phyloP scores from a whole-genome alignment of 1,140 invertebrate species.

The Drosophila chauvacae region DNA sequence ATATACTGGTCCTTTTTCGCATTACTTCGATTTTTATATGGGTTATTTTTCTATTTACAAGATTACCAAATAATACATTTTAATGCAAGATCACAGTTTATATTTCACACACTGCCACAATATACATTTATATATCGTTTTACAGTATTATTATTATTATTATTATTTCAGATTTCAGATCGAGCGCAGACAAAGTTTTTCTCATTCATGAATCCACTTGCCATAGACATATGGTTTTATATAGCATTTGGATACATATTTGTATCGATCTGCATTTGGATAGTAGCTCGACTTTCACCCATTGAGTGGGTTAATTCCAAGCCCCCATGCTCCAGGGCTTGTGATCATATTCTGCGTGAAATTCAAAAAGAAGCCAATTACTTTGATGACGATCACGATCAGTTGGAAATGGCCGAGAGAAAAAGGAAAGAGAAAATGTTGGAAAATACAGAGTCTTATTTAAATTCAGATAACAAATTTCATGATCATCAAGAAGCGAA shows the following conservation, averaged over 20 bases:
- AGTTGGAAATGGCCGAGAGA: conserved; percentile 41
- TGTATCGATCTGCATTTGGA: conserved; percentile 96
- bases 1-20: not conserved
- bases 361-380: conserved; percentile 50
- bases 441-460: conserved; percentile 6
- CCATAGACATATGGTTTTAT: conserved; percentile 97
- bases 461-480: conserved; percentile 13
- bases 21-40: not conserved
- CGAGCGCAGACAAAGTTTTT: conserved; percentile 89
- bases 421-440: not conserved
- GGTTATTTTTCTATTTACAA: not conserved
- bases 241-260: conserved; percentile 95
- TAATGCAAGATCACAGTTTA: not conserved
- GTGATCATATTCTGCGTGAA: conserved; percentile 65
- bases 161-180: conserved; percentile 79
- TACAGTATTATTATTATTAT: conserved; percentile 6
- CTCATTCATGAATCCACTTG: conserved; percentile 97
- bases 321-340: conserved; percentile 65
- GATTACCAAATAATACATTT: not conserved
- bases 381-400: conserved; percentile 48
- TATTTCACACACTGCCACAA: not conserved
- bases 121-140: not conserved
- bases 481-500: conserved; percentile 8
- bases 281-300: conserved; percentile 97
- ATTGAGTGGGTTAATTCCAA: conserved; percentile 93